Evolutionary conservation across 2,113 vertebrate species (phyloP), one percentile per base, ranked within the genome.

Genomic region (Hemicordylus capensis): DNA sequence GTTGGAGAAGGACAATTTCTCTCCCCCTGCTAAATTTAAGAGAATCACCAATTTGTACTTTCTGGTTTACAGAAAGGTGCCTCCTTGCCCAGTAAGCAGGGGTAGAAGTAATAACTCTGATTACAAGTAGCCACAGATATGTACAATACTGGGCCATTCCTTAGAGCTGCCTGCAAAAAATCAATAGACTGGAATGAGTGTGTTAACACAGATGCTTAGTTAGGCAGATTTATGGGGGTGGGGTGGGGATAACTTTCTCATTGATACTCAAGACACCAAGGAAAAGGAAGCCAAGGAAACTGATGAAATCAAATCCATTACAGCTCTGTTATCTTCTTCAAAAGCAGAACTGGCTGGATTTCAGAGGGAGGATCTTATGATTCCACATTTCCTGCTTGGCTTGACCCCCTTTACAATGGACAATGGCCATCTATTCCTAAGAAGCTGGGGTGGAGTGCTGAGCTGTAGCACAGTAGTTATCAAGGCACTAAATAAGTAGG

Each of bases 311-410:
- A 83, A 73, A 63, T 84, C 37, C 24, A 22, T 39, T 51, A 61
- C 9, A 83, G 44, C 67, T 83, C 85, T 42, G 42, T 14, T 79
- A 19, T 46, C 61, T 37, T 31, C n/a, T 84, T 34, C 37, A n/a
- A 64, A 87, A 76, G 46, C 3, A 79, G 61, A 86, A 11, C 6
- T 79, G 39, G 59, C 61, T 81, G 37, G 54, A 83, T 37, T 90
- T 88, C 75, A 73, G 67, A 66, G 72, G 59, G 2, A 80, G 39
- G 44, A 78, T 26, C 59, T 54, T 80, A 46, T 61, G 80, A 85
- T 54, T 74, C 28, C 22, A 10, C 63, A 46, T 72, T 37, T 87
- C 80, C 59, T 81, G 67, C 44, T 76, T 86, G 28, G 5, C 54
- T 39, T 48, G 81, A 80, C 31, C 42, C n/a, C 19, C 78, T 42